Conservation (phyloP, 2,888 invertebrate genomes). For the Drosophila engyochracea region DNA sequence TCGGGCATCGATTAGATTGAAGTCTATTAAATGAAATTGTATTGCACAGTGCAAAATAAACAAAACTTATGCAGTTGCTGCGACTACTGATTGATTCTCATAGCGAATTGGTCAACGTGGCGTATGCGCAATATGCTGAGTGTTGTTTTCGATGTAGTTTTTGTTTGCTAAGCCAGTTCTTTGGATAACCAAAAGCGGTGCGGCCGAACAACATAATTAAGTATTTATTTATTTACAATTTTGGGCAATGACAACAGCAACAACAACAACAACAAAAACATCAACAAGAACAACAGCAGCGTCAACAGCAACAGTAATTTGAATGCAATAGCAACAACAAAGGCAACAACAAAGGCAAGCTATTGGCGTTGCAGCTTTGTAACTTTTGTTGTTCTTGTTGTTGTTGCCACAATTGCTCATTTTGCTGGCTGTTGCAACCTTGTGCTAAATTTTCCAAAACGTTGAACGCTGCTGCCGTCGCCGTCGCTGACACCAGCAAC, state of each 20-base stretch:
- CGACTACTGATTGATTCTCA: constrained; percentile 43
- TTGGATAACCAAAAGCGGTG: constrained; percentile 68
- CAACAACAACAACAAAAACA: constrained; percentile 50
- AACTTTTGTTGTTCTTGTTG: constrained; percentile 44
- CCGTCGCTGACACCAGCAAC: constrained; percentile 48
- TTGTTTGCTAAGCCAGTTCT: constrained; percentile 60
- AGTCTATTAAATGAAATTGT: constrained; percentile 21
- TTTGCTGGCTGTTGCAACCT: constrained; percentile 77
- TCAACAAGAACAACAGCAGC: constrained; percentile 40
- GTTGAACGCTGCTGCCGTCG: constrained; percentile 67
- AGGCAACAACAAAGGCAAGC: constrained; percentile 39
- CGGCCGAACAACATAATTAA: constrained; percentile 78
- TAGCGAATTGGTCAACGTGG: constrained; percentile 53
- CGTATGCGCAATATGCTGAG: constrained; percentile 70
- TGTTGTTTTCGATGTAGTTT: constrained; percentile 5
- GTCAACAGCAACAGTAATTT: constrained; percentile 53
- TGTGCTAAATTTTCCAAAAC: constrained; percentile 82
- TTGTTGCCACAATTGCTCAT: constrained; percentile 81
- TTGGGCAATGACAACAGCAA: constrained; percentile 74
- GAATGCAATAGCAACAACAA: constrained; percentile 57
- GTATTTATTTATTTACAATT: constrained; percentile 82
- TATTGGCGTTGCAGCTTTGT: constrained; percentile 67
- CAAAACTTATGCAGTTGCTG: constrained; percentile 14
- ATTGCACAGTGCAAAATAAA: constrained; percentile 3
- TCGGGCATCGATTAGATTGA: constrained; percentile 10